Evolutionary conservation across 2,888 invertebrate genomes (phyloP), one percentile per base, ranked within the genome.

Genomic region (Pachliopta kotzebuea): DNA sequence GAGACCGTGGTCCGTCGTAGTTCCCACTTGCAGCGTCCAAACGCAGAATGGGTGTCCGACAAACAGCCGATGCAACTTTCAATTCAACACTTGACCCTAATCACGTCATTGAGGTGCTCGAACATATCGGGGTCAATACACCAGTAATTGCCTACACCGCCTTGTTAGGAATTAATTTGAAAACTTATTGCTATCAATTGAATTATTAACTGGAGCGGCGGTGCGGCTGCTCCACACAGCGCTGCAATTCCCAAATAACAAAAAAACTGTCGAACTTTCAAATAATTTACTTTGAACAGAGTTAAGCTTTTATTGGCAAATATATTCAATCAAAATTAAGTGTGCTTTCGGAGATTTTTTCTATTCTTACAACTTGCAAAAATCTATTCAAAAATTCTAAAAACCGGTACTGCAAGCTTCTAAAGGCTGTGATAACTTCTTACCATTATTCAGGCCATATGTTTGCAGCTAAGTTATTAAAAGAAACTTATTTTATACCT

Each of bases 101-200:
- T 74, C 72, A 70, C 59, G 63, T 66, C 68, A 74, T 74, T 72
- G 69, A 74, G 63, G 65, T 63, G 68, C 60, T 63, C n/a, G 42
- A 50, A 68, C 67, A 58, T 62, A 72, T 68, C 67, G 69, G 65
- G 74, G 75, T 72, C 74, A 70, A 70, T 69, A 72, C 63, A 70
- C 72, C 64, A 69, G 64, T 70, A 71, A 75, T 71, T 72, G 72
- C 70, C 62, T 68, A 64, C 67, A 67, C 64, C 55, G 65, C 57
- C 72, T 73, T 68, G 70, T 69, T 70, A 71, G 68, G 71, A 72
- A 71, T 73, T 74, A 70, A 74, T 73, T 74, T 73, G 70, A 72
- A 70, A 71, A 71, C 70, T 71, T 72, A 73, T 70, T 71, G 69
- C 63, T 68, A 69, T 60, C 72, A 72, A 72, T 72, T 73, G 70